Conservation (phyloP, 2,888 invertebrate species). For the Cerastis leucographa region DNA sequence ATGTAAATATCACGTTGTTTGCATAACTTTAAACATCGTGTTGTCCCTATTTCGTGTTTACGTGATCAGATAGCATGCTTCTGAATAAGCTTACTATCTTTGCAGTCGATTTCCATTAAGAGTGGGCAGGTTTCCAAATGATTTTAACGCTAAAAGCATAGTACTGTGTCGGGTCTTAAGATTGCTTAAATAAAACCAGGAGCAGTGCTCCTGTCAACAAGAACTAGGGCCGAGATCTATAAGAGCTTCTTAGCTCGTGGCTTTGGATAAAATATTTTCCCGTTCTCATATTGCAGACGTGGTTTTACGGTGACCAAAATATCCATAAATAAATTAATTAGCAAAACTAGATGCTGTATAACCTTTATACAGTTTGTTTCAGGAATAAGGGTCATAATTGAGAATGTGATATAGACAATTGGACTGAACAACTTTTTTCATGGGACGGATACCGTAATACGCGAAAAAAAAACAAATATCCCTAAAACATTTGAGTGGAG, state of each 20-base stretch:
- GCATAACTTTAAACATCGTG: not conserved
- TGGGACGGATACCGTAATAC: not conserved
- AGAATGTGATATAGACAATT: not conserved
- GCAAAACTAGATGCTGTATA: not conserved
- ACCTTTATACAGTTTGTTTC: not conserved
- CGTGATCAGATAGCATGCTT: not conserved
- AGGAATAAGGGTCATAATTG: not conserved
- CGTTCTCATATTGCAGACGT: not conserved
- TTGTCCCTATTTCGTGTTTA: not conserved
- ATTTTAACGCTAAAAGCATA: slow-evolving; percentile 43
- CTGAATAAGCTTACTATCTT: slow-evolving; percentile 17
- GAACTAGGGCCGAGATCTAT: not conserved
- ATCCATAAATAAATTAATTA: not conserved
- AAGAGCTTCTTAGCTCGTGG: not conserved
- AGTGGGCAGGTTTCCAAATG: slow-evolving; percentile 56
- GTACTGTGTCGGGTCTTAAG: slow-evolving; percentile 13
- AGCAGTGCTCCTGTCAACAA: slow-evolving; percentile 27
- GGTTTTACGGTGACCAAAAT: not conserved
- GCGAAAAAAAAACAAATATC: not conserved
- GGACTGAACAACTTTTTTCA: not conserved
- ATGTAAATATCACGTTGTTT: not conserved
- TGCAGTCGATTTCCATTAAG: slow-evolving; percentile 33
- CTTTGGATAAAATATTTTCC: not conserved
- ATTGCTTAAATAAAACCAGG: slow-evolving; percentile 33
- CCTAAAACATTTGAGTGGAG: not conserved